A percentile compares a stretch with the other conserved stretches of the same genome.
Conservation (phyloP, 2,797 vertebrate species). For the Sebastiscus tertius region DNA sequence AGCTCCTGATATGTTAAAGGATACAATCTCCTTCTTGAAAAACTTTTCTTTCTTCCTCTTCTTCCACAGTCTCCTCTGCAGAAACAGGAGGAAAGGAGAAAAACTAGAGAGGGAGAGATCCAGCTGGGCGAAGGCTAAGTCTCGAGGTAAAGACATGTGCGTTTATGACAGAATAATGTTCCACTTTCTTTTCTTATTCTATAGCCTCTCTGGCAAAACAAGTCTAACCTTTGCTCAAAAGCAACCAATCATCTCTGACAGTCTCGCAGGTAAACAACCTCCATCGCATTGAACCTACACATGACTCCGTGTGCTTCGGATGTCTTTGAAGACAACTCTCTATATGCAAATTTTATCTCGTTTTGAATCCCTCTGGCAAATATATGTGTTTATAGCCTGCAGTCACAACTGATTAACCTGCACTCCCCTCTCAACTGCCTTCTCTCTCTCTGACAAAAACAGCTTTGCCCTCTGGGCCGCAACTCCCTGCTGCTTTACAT, state of each 20-base stretch:
- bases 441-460: conserved; percentile 49
- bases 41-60: conserved; percentile 6
- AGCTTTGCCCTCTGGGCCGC: conserved; percentile 38
- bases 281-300: conserved; percentile 1
- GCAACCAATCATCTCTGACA: conserved; percentile 8
- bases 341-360: conserved; percentile 4
- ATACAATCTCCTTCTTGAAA: conserved; percentile 11
- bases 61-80: conserved; percentile 8
- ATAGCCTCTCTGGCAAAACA: conserved; percentile 2
- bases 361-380: conserved; percentile 27
- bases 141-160: not conserved
- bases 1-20: not conserved
- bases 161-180: not conserved
- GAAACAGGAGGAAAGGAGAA: conserved; percentile 30
- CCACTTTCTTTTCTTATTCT: not conserved
- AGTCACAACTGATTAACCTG: conserved; percentile 56
- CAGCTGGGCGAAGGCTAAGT: not conserved
- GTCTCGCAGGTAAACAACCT: conserved; percentile 28
- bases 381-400: conserved; percentile 27
- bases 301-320: not conserved
- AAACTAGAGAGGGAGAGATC: conserved; percentile 23
- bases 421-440: not conserved
- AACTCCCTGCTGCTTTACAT: conserved; percentile 51
- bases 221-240: conserved; percentile 15
- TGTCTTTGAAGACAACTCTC: conserved; percentile 12